Percentiles rank a stretch among this genome's conserved stretches.
phyloP scores from a whole-genome alignment of 2,797 vertebrate species.

The Valencia hispanica region DNA sequence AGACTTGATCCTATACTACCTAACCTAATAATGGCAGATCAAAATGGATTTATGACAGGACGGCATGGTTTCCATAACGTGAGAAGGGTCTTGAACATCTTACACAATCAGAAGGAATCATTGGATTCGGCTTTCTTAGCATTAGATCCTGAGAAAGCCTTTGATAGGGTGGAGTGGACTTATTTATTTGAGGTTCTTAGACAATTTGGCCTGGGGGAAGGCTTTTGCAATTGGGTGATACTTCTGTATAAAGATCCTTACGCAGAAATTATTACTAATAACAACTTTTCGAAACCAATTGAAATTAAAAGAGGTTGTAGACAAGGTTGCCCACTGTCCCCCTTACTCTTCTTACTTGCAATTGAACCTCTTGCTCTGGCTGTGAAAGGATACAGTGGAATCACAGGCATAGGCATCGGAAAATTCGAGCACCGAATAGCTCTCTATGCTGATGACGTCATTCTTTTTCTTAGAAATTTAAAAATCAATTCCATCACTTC shows the following conservation, averaged over 20 bases:
- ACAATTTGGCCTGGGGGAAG: too few relatives aligned
- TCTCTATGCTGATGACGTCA: not conserved
- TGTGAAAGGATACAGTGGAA: not conserved
- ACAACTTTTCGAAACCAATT: too few relatives aligned
- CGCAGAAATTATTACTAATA: too few relatives aligned
- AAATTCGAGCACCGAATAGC: not conserved
- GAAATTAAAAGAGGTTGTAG: too few relatives aligned
- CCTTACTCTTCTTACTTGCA: not conserved
- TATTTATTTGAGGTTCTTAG: not conserved
- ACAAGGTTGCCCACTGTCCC: not conserved
- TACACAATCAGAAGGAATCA: not conserved
- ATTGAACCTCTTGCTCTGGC: not conserved
- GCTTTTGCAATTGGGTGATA: not conserved
- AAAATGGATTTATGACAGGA: not conserved
- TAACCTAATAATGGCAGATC: not conserved
- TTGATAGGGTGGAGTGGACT: not conserved
- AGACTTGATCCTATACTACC: not conserved
- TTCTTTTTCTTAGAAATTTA: not conserved
- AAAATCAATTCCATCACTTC: not conserved
- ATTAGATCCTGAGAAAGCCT: not conserved
- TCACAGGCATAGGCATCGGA: not conserved
- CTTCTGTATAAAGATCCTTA: not conserved
- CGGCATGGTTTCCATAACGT: not conserved
- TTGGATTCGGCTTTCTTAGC: not conserved
- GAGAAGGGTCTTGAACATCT: not conserved